Evolutionary conservation across 2,797 vertebrate genomes (phyloP), one percentile per base, ranked within the genome.

Genomic region (Tauraco hartlaubi): DNA sequence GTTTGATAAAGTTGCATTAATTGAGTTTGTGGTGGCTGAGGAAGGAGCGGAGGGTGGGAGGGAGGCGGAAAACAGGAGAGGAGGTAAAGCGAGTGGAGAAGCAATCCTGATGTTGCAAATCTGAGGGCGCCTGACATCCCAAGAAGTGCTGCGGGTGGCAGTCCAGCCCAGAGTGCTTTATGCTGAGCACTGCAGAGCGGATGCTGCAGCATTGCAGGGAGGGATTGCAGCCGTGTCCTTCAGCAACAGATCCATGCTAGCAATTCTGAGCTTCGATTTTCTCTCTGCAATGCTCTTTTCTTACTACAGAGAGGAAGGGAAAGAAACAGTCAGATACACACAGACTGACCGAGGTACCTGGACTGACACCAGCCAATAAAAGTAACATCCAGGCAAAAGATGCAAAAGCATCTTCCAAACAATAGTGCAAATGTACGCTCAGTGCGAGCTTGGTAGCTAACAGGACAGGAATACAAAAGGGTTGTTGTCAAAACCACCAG

Each of bases 161-260:
- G 96, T 52, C 88, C 86, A 59, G 95, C 41, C 92, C 25, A 0
- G 46, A 68, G n/a, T 6, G 48, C 81, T 81, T 46, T 81, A 46
- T 71, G 92, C 94, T 94, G 94, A 96, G 94, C 91, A 58, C 94
- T 96, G 97, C 96, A 88, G 94, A 88, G 88, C 3, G 23, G 77
- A 74, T 43, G 93, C 96, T 95, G 95, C 94, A 96, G 90, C 92
- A 96, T 5, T 97, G 95, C 97, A 96, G 96, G 69, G 13, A 92
- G 83, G 15, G 35, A 78, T 13, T 64, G 77, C 95, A 92, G 96
- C 90, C 54, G 13, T 62, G 97, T 26, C 96, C 95, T 97, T 96
- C 96, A 94, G 80, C 88, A 69, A 55, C 20, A 80, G 87, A 66
- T 35, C 88, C 88, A 77, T 5, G 56, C 90, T 66, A 63, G 91